Conservation (phyloP, 2,888 invertebrate species). For the Chloroclysta siterata region DNA sequence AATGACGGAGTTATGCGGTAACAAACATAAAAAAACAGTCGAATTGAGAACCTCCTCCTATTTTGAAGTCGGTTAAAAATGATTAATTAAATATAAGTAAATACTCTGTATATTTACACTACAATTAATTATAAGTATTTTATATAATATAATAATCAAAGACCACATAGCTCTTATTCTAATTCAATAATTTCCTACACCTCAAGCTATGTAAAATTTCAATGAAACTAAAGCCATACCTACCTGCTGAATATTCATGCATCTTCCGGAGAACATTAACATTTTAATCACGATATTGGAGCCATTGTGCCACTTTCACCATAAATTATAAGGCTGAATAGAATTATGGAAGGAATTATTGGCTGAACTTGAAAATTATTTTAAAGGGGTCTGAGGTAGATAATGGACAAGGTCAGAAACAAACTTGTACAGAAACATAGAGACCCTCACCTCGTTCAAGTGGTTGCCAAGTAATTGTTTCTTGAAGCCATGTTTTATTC, state of each 20-base stretch:
- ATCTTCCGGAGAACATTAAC: conserved; percentile 37
- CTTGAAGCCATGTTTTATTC: not conserved
- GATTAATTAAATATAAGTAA: too few relatives aligned
- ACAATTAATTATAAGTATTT: too few relatives aligned
- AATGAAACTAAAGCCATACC: conserved; percentile 26
- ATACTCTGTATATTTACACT: too few relatives aligned
- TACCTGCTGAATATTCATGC: conserved; percentile 35
- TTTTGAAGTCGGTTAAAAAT: too few relatives aligned
- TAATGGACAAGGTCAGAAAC: conserved; percentile 22
- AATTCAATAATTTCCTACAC: conserved; percentile 16
- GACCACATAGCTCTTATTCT: not conserved
- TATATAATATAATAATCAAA: not conserved
- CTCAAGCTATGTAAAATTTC: conserved; percentile 15
- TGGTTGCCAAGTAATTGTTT: not conserved
- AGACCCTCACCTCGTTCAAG: not conserved
- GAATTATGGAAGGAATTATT: conserved; percentile 21
- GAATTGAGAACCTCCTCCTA: too few relatives aligned
- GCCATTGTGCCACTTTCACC: conserved; percentile 30
- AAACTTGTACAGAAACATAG: not conserved
- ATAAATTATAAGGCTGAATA: conserved; percentile 28
- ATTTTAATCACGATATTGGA: conserved; percentile 40
- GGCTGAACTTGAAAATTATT: conserved; percentile 27
- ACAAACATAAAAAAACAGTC: too few relatives aligned
- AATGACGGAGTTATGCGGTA: too few relatives aligned
- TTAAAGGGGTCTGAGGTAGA: conserved; percentile 1